Base-by-base conservation (phyloP, 2,888 invertebrate species). In the Tyria jacobaeae region DNA sequence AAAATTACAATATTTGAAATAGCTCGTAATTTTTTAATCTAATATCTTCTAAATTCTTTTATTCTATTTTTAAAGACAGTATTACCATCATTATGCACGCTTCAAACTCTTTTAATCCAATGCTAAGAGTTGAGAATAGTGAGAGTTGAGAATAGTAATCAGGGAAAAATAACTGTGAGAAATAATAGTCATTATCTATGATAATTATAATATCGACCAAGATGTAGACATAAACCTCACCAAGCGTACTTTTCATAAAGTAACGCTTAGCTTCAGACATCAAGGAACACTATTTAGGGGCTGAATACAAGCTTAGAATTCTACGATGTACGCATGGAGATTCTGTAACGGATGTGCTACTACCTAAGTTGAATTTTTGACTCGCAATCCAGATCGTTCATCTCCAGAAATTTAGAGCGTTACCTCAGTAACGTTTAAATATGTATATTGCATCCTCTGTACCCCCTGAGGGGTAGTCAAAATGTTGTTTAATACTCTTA, bases 301-400 rank as follows among this genome's bases (percentile, higher is more conserved):
- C 57, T 60, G 62, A 61, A 73, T 68, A 48, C 57, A 57, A 68
- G 57, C 68, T 75, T 61, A 65, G 39, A 15, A 55, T 34, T 21
- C 50, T 47, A 12, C 17, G 14, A 47, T 21, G 62, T 49, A 54
- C 50, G 27, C 51, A 52, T 52, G 14, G 25, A 50, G 21, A 31
- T 9, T 24, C 48, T 58, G 24, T 59, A 51, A 58, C 15, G 27
- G 27, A n/a, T 48, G 31, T 47, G 52, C n/a, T 31, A 31, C 27
- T 0, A 31, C 7, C 27, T 44, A 15, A 50, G 6, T 58, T 37
- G 25, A 17, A 17, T 54, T 58, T 35, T 37, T 55, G 50, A 35
- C 52, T 51, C 17, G 51, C 48, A 48, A 59, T 57, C 39, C 57
- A 49, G 48, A 53, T 12, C 39, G 31, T 39, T 35, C 24, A 15